phyloP scores from a whole-genome alignment of 1,140 invertebrate species.

The Drosophila ananassae region DNA sequence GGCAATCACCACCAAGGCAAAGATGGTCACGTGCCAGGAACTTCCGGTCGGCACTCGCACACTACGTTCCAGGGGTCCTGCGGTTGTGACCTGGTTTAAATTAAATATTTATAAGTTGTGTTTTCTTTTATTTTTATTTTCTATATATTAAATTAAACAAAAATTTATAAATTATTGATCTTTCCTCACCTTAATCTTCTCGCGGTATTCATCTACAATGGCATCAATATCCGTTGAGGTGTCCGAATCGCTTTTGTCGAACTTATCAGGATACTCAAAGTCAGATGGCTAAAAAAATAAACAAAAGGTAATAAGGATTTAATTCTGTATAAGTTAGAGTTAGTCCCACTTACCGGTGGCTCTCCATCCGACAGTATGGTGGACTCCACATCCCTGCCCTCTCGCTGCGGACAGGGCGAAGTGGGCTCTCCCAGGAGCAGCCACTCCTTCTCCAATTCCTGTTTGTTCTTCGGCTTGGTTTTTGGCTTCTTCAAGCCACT shows the following conservation, averaged over 20 bases:
- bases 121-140: no score
- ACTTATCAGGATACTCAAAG: slow-evolving; percentile 80
- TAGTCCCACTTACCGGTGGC: slow-evolving; percentile 58
- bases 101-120: not conserved
- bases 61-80: slow-evolving; percentile 76
- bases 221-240: slow-evolving; percentile 83
- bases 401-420: slow-evolving; percentile 70
- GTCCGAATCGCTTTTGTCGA: slow-evolving; percentile 80
- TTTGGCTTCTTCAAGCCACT: slow-evolving; percentile 68
- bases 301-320: not conserved
- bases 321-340: not conserved
- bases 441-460: slow-evolving; percentile 83
- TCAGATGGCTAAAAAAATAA: slow-evolving; percentile 60
- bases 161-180: no score
- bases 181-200: slow-evolving; percentile 72
- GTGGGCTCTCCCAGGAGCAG: slow-evolving; percentile 80
- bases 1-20: slow-evolving; percentile 67
- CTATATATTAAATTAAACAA: no score
- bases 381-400: slow-evolving; percentile 74
- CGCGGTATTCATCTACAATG: slow-evolving; percentile 83
- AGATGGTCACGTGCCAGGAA: slow-evolving; percentile 77
- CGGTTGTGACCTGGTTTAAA: slow-evolving; percentile 71
- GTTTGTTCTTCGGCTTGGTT: slow-evolving; percentile 63
- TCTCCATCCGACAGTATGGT: slow-evolving; percentile 75
- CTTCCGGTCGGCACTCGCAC: slow-evolving; percentile 71